Conservation (phyloP, 2,113 vertebrate genomes). For the Corythaeola cristata region DNA sequence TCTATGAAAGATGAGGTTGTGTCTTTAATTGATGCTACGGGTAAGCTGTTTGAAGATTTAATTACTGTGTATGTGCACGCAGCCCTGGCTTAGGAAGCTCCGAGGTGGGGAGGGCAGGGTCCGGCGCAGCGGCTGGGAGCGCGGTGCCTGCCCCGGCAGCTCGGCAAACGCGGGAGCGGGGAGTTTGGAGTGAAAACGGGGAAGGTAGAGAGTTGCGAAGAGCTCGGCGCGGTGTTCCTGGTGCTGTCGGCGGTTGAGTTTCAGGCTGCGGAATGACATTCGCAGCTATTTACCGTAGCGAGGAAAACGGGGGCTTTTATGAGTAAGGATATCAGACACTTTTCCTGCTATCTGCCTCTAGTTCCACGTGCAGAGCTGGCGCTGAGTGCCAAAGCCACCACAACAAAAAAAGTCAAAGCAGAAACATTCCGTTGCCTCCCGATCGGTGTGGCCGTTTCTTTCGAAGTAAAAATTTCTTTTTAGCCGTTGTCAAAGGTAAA, state of each 20-base stretch:
- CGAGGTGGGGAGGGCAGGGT: background rate
- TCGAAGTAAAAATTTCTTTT: background rate
- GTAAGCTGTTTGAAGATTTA: conserved; percentile 36
- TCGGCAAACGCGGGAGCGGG: background rate
- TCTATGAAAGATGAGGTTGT: conserved; percentile 3
- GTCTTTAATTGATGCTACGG: conserved; percentile 34
- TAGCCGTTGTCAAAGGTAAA: background rate
- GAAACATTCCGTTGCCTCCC: background rate
- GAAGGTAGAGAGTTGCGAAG: background rate
- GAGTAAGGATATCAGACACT: conserved; percentile 46
- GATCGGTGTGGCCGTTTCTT: fast-evolving
- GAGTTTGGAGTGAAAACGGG: background rate
- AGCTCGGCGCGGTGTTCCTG: background rate
- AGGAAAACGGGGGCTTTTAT: conserved; percentile 56
- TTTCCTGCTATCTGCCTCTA: conserved; percentile 22
- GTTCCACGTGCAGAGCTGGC: background rate
- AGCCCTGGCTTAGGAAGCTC: background rate
- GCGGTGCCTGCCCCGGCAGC: background rate
- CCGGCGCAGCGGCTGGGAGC: background rate
- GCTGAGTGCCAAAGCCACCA: background rate
- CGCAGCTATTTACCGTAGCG: background rate
- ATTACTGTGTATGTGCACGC: background rate
- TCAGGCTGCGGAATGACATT: background rate
- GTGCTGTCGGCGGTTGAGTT: background rate
- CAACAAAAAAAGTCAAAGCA: background rate